Evolutionary conservation across 1,140 invertebrate genomes (phyloP), one percentile per base, ranked within the genome.

Genomic region (Calephelis virginiensis): DNA sequence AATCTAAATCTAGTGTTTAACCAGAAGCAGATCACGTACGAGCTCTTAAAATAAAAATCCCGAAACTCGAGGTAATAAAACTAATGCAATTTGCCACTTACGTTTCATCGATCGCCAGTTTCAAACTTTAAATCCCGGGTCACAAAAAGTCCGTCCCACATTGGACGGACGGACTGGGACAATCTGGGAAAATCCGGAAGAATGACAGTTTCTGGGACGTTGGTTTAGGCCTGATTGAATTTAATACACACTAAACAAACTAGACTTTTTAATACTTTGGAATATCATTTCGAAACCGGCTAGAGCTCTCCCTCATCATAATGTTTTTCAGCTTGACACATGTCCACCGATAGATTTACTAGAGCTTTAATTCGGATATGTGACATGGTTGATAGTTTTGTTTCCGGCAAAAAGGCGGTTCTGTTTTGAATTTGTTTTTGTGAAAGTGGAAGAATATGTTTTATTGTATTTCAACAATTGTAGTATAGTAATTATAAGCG

Each of bases 271-370:
- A 86, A 83, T 82, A 75, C 75, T 73, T 76, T 76, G 66, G 78
- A 82, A 83, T 85, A 86, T 85, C 81, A 81, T 78, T 80, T 81
- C 80, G 82, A 28, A 81, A 79, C 75, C 71, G 68, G 17, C 50
- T 8, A 53, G 14, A 53, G 40, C 3, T 43, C 28, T 14, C 50
- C 53, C 53, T 59, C 53, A 37, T 59, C 53, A 59, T 59, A 38
- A n/a, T 59, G 53, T 38, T 38, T 59, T 17, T n/a, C 37, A 59
- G 37, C 53, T 59, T 59, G 53, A 59, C 53, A 59, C 53, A 59
- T 59, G 53, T 59, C 53, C 53, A 59, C 28, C 53, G 28, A 59
- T 38, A 59, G 53, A 59, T 37, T 59, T 59, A 37, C 17, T 37
- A 59, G 37, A 59, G 53, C 53, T 59, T 17, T 38, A 37, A 59